Conservation (phyloP, 2,888 invertebrate species). For the Eremobia ochroleuca region DNA sequence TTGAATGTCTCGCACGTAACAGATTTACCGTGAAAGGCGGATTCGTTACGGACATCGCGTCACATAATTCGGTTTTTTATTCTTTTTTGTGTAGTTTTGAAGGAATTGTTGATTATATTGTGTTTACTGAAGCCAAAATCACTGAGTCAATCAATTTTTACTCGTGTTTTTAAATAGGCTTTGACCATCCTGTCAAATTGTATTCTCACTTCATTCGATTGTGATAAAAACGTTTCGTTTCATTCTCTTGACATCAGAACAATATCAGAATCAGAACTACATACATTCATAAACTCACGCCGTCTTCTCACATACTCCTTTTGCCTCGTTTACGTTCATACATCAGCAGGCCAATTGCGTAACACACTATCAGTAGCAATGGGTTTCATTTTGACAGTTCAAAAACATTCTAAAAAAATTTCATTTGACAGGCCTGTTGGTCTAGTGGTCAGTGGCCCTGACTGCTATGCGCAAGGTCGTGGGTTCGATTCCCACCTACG, state of each 20-base stretch:
- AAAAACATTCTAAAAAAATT: too few species aligned
- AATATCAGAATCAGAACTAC: neutral
- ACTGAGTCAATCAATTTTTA: neutral
- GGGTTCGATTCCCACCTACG: too few species aligned
- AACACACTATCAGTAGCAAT: too few species aligned
- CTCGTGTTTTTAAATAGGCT: neutral
- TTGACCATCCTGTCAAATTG: neutral
- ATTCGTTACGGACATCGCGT: conserved; percentile 37
- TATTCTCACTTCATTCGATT: neutral
- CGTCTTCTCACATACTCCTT: neutral
- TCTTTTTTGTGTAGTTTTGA: conserved; percentile 12
- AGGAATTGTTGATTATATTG: neutral
- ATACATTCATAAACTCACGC: too few species aligned
- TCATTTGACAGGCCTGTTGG: too few species aligned
- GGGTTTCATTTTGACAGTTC: too few species aligned
- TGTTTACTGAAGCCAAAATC: neutral
- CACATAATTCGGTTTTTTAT: conserved; percentile 8
- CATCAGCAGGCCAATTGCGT: too few species aligned
- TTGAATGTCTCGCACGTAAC: conserved; percentile 44
- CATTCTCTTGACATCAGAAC: too few species aligned
- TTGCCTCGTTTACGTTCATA: neutral
- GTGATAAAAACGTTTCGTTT: neutral
- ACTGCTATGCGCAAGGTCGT: too few species aligned
- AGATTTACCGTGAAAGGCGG: conserved; percentile 54
- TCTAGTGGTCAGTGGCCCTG: too few species aligned